phyloP scores from a whole-genome alignment of 2,113 vertebrate genomes.

The Ancistrus triradiatus region DNA sequence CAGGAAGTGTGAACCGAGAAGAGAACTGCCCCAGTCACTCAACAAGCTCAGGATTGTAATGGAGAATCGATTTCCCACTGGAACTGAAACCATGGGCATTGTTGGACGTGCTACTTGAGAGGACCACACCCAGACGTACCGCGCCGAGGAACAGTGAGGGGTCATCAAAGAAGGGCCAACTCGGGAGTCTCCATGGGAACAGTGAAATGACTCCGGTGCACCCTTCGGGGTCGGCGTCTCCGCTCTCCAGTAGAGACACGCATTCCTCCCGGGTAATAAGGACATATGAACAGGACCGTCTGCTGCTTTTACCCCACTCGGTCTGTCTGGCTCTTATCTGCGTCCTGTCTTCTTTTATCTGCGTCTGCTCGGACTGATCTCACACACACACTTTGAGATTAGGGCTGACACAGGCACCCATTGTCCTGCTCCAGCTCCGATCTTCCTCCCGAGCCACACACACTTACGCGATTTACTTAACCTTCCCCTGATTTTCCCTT shows the following conservation, averaged over 20 bases:
- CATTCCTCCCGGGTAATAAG: background rate
- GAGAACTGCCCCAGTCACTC: background rate
- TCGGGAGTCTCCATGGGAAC: slow-evolving; percentile 20
- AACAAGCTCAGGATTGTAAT: too few species aligned
- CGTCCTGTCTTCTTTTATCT: slow-evolving; percentile 44
- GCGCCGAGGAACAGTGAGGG: slow-evolving; percentile 5
- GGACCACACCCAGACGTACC: background rate
- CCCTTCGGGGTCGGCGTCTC: slow-evolving; percentile 17
- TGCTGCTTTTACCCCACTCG: slow-evolving; percentile 15
- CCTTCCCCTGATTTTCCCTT: slow-evolving; percentile 4
- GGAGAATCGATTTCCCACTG: background rate
- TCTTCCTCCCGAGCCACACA: slow-evolving; percentile 41
- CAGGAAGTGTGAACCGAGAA: background rate
- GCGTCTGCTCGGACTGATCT: slow-evolving; percentile 31
- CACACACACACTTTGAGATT: slow-evolving; percentile 19
- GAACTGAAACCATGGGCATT: background rate
- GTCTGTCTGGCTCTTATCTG: slow-evolving; percentile 46
- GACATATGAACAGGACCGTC: slow-evolving; percentile 41
- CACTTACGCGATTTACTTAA: slow-evolving; percentile 27
- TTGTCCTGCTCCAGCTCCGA: slow-evolving; percentile 2
- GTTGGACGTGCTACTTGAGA: background rate
- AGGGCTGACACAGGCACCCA: slow-evolving; percentile 12
- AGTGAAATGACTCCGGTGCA: background rate
- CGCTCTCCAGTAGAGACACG: background rate
- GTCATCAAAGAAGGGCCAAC: slow-evolving; percentile 6